Conservation (phyloP, 2,113 vertebrate genomes). For the Sprattus sprattus region DNA sequence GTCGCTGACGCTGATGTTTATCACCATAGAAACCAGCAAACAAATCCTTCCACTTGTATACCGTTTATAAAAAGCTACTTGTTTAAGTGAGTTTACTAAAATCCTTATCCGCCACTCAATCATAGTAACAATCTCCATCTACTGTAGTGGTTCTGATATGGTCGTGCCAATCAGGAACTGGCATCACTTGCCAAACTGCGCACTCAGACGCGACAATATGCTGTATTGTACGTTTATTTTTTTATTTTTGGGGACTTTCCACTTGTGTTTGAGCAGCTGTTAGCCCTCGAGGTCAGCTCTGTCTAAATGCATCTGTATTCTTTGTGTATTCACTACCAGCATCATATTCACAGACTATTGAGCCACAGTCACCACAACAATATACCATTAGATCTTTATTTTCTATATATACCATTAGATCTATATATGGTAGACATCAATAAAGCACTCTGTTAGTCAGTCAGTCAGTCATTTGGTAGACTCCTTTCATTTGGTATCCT, state of each 20-base stretch:
- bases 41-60: not conserved
- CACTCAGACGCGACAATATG: conserved; percentile 26
- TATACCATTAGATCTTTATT: not conserved
- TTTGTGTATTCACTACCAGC: not conserved
- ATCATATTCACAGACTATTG: not conserved
- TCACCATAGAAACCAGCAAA: conserved; percentile 4
- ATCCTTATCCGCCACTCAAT: not conserved
- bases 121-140: not conserved
- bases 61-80: not conserved
- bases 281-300: conserved; percentile 31
- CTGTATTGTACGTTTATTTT: conserved; percentile 28
- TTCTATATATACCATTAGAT: no score
- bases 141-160: not conserved
- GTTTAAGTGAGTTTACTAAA: not conserved
- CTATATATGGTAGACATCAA: no score
- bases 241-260: conserved; percentile 32
- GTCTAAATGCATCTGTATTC: conserved; percentile 17
- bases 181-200: conserved; percentile 19
- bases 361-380: not conserved
- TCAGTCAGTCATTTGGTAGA: no score
- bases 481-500: no score
- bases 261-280: conserved; percentile 24
- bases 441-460: no score
- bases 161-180: conserved; percentile 30
- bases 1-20: conserved; percentile 5